Conservation (phyloP, 1,140 invertebrate genomes). For the Andricus grossulariae region DNA sequence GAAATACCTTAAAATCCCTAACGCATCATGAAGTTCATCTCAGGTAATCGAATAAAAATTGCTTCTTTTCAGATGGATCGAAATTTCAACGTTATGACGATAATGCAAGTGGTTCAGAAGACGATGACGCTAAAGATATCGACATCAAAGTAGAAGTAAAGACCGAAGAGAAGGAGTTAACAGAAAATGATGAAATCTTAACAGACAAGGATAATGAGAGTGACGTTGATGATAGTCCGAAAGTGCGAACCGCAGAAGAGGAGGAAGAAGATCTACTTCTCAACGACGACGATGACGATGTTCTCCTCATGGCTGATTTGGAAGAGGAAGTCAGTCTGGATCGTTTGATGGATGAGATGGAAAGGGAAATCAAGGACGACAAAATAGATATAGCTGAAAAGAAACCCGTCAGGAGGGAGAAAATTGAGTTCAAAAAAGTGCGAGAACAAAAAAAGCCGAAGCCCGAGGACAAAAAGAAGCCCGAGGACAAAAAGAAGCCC, state of each 20-base stretch:
- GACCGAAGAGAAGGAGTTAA: constrained; percentile 35
- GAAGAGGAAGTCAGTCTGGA: constrained; percentile 72
- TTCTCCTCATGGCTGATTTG: constrained; percentile 70
- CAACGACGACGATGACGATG: constrained; percentile 70
- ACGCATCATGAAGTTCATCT: no score
- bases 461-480: constrained; percentile 23
- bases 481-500: constrained; percentile 29
- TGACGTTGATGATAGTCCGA: constrained; percentile 40
- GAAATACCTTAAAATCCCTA: no score
- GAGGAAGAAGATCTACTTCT: constrained; percentile 51
- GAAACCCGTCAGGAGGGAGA: constrained; percentile 48
- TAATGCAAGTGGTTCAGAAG: constrained; percentile 65
- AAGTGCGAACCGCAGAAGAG: constrained; percentile 43
- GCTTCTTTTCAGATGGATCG: constrained; percentile 55
- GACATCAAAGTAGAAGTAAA: constrained; percentile 37
- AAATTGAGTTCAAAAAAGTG: constrained; percentile 34
- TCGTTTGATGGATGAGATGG: constrained; percentile 72
- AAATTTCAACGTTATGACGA: constrained; percentile 70
- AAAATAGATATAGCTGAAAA: constrained; percentile 55
- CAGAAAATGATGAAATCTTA: constrained; percentile 40
- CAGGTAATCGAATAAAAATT: no score
- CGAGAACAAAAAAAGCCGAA: constrained; percentile 38
- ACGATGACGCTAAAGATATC: constrained; percentile 61
- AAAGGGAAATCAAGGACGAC: constrained; percentile 65
- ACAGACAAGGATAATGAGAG: constrained; percentile 48